A percentile compares a stretch with the other conserved stretches of the same genome.
These are phyloP conservation scores for Embidobia sp. DNA, from an alignment of 2,888 invertebrate species.

Conservation along the genomic window DNA sequence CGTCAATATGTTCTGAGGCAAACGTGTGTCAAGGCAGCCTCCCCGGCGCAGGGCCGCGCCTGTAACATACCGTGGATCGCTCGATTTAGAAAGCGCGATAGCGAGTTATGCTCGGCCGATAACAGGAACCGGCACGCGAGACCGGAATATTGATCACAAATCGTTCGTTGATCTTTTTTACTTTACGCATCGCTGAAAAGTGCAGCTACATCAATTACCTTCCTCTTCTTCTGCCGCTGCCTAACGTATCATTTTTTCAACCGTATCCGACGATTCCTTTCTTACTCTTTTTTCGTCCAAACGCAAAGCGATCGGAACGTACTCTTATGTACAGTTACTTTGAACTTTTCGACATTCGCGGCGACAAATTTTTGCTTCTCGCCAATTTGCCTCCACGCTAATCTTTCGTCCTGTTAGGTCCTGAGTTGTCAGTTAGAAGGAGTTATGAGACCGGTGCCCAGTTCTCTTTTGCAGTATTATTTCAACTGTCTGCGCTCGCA, in stretches of 20 bases:
- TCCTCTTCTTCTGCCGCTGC: slow-evolving; percentile 34
- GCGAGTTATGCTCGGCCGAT: slow-evolving; percentile 61
- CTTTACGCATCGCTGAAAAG: slow-evolving; percentile 60
- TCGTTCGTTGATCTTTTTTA: slow-evolving; percentile 51
- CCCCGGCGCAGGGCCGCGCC: slow-evolving; percentile 51
- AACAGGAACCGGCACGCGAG: slow-evolving; percentile 64
- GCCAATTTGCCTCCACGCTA: too few relatives aligned
- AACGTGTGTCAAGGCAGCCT: slow-evolving; percentile 46
- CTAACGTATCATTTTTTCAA: slow-evolving; percentile 46
- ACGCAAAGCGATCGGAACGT: slow-evolving; percentile 17
- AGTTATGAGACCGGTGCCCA: too few relatives aligned
- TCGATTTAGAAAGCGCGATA: slow-evolving; percentile 63
- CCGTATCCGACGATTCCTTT: slow-evolving; percentile 9
- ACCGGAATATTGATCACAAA: slow-evolving; percentile 65
- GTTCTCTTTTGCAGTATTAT: too few relatives aligned
- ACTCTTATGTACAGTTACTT: slow-evolving; percentile 29
- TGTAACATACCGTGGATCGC: slow-evolving; percentile 54
- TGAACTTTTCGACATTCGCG: slow-evolving; percentile 35
- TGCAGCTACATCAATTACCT: slow-evolving; percentile 56
- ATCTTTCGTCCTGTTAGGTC: too few relatives aligned
- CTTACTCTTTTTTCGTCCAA: slow-evolving; percentile 1
- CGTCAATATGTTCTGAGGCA: slow-evolving; percentile 21
- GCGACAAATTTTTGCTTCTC: slow-evolving; percentile 14
- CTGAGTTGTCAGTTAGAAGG: too few relatives aligned
- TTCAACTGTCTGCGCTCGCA: too few relatives aligned